Base-by-base conservation (phyloP, 2,797 vertebrate species). In the Nannoperca obscura region DNA sequence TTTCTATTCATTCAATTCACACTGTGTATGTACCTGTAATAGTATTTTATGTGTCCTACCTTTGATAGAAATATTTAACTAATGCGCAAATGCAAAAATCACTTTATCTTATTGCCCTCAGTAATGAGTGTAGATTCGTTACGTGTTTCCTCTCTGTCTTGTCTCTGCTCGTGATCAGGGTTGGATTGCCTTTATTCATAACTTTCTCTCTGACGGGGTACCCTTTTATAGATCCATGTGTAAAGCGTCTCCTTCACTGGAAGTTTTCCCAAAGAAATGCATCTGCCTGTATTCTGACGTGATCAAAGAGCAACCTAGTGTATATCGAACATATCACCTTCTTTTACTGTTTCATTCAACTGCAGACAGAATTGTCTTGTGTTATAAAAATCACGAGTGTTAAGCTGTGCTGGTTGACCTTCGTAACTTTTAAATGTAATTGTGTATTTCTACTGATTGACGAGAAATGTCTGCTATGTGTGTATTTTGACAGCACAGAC, bases 101-200 rank as follows among this genome's bases (percentile, higher is more conserved):
- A 42, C 1, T 10, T 36, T 22, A 75, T 74, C 11, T 27, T 13
- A 11, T 36, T 67, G 71, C 11, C 36, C 74, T 15, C 52, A 24
- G 67, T 50, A 46, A 52, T 3, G 55, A 67, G 76, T 40, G 50
- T 44, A 44, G n/a, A n/a, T 59, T 65, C n/a, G 2, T 76, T 10
- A 2, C 0, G 36, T 77, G 66, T 89, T 63, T 71, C 27, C 34
- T 55, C 60, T 83, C 40, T 42, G 64, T 87, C 49, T 71, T 1
- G 63, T 88, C 74, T 86, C 74, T 78, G 83, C 81, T 90, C 66
- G 15, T 77, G 80, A 82, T 91, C 80, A 80, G 75, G 74, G 71
- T 90, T 70, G 81, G 81, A 90, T 87, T 88, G 85, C 86, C 87
- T 94, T 93, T 59, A 82, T 81, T 82, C 46, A 61, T 72, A 64